A percentile compares a stretch with the other conserved stretches of the same genome.
Conservation (phyloP, 2,113 vertebrate species). For the Sturnus vulgaris region DNA sequence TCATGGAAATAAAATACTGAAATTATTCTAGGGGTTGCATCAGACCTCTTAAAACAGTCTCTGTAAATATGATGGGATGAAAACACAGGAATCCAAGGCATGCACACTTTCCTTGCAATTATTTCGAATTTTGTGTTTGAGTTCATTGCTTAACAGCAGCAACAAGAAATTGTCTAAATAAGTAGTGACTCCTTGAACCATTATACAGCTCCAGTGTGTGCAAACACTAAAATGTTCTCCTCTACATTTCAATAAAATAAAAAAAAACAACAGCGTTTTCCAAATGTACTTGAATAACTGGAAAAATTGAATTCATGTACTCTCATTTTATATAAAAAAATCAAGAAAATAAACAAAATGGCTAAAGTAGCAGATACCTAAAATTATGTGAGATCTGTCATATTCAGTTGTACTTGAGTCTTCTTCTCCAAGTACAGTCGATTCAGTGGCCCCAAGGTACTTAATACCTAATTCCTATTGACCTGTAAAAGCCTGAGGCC, state of each 20-base stretch:
- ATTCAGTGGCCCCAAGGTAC: neutral
- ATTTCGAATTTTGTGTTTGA: neutral
- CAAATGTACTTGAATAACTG: neutral
- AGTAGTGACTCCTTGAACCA: neutral
- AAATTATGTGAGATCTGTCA: neutral
- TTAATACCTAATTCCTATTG: neutral
- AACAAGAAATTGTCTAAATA: neutral
- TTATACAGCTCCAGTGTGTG: neutral
- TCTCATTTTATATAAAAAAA: neutral
- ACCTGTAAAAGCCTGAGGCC: neutral
- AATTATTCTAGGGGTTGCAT: neutral
- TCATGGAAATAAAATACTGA: neutral
- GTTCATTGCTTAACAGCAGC: neutral
- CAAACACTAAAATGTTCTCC: neutral
- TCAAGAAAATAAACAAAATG: neutral
- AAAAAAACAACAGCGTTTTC: neutral
- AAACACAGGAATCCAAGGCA: neutral
- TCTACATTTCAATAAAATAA: neutral
- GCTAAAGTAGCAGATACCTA: neutral
- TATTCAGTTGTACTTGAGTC: neutral
- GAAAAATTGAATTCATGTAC: rapidly evolving
- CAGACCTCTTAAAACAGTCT: neutral
- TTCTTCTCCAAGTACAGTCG: neutral
- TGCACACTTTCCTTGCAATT: neutral
- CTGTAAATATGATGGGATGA: neutral